Conservation (phyloP, 2,113 vertebrate species). For the Paradisaea rubra region DNA sequence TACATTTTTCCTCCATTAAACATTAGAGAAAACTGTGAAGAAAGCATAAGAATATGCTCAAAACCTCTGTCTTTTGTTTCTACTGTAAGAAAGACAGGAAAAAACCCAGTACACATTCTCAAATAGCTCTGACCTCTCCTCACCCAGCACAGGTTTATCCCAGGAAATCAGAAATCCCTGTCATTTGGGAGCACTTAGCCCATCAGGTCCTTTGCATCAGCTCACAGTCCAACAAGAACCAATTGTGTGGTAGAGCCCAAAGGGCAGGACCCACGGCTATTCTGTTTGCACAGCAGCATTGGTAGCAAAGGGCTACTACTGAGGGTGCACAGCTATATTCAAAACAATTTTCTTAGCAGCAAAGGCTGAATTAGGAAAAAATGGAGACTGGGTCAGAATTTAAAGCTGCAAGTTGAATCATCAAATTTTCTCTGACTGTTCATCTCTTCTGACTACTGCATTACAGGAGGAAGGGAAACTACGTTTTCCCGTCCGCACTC, state of each 20-base stretch:
- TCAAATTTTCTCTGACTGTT: neutral
- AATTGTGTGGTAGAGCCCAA: fast-evolving
- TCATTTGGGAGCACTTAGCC: neutral
- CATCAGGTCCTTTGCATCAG: neutral
- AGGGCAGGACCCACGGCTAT: fast-evolving
- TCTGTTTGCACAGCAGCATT: fast-evolving
- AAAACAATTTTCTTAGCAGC: neutral
- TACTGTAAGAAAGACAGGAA: neutral
- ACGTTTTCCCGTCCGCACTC: neutral
- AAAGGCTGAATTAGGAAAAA: neutral
- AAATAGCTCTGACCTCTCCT: neutral
- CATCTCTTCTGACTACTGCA: neutral
- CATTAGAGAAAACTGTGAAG: neutral
- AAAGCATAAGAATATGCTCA: neutral
- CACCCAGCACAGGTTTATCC: too few relatives aligned
- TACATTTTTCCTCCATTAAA: neutral
- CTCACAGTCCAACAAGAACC: neutral
- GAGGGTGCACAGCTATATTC: fast-evolving
- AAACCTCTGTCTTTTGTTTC: neutral
- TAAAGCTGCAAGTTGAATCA: neutral
- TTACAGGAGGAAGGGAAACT: neutral
- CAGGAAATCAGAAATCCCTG: neutral
- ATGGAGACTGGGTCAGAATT: neutral
- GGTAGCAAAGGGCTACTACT: fast-evolving
- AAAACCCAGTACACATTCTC: neutral